Evolutionary conservation across 2,113 vertebrate genomes (phyloP).

Genomic region (Menura novaehollandiae): DNA sequence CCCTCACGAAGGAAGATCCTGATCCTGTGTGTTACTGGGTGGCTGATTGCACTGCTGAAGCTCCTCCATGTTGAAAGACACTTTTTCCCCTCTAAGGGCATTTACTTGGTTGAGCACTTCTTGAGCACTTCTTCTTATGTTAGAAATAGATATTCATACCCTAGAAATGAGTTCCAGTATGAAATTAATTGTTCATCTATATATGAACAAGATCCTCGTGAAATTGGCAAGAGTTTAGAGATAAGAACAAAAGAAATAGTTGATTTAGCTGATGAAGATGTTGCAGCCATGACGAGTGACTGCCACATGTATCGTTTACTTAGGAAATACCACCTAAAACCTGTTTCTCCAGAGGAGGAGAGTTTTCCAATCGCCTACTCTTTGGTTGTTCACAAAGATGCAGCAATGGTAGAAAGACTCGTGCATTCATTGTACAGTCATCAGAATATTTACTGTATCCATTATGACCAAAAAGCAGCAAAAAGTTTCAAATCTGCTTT

Average conservation of each 20-base stretch:
- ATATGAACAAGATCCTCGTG: slow-evolving; percentile 85
- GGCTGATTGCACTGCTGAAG: slow-evolving; percentile 74
- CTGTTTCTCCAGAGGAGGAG: slow-evolving; percentile 75
- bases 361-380: slow-evolving; percentile 88
- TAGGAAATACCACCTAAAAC: slow-evolving; percentile 76
- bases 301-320: slow-evolving; percentile 74
- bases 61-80: slow-evolving; percentile 65
- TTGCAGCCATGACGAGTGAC: slow-evolving; percentile 73
- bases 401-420: slow-evolving; percentile 89
- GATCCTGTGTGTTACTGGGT: slow-evolving; percentile 64
- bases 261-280: slow-evolving; percentile 80
- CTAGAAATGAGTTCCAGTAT: slow-evolving; percentile 39
- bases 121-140: slow-evolving; percentile 67
- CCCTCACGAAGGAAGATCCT: slow-evolving; percentile 52
- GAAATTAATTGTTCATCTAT: slow-evolving; percentile 81
- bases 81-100: slow-evolving; percentile 57
- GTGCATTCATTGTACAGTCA: slow-evolving; percentile 81
- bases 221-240: slow-evolving; percentile 86
- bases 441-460: slow-evolving; percentile 91
- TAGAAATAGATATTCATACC: slow-evolving; percentile 50
- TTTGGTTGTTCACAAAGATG: slow-evolving; percentile 91
- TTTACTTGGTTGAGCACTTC: slow-evolving; percentile 78
- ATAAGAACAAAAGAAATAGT: slow-evolving; percentile 74
- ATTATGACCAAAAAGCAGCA: slow-evolving; percentile 87
- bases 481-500: slow-evolving; percentile 80